Base-by-base conservation (phyloP, 2,797 vertebrate genomes). In the Macropus fuliginosus region DNA sequence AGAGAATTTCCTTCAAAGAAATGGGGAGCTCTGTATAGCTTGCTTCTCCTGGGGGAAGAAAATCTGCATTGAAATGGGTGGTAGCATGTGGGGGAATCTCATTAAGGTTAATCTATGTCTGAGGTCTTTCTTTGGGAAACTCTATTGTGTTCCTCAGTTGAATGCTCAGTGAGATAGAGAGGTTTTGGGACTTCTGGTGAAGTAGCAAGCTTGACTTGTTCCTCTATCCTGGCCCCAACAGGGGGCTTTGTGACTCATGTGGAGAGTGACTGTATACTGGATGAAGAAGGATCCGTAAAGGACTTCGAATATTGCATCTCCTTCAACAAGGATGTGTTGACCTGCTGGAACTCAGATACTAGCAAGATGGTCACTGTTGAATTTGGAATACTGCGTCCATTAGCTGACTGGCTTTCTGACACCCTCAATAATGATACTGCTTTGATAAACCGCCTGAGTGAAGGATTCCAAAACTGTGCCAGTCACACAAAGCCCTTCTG, bases 241-340 rank as follows among this genome's bases (percentile, higher is more conserved):
- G 98, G 94, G 29, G 96, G 92, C 90, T 98, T 98, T 54, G 94
- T 98, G 95, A 91, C 97, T 56, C 98, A 98, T 0, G 92, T 98
- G 95, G 98, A 97, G 93, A 97, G 91, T 46, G 54, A 50, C 6
- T 98, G 98, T 66, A 2, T 98, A 13, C 14, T 98, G 96, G 98
- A 98, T 46, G 98, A 96, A 12, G 18, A 95, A 3, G 97, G 98
- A 11, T 90, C 1, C 11, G 55, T 95, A n/a, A 62, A 96, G 34
- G 96, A 95, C 34, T 98, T 98, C 96, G 54, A 31, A 0, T 98
- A 97, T 11, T 97, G 96, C 21, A 0, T 98, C 1, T 95, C 97
- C 92, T 98, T 98, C 97, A 98, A 98, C 96, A 98, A 98, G 91
- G 95, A 94, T 55, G 87, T 96, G 81, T 87, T 98, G 94, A 91